Conservation (phyloP, 2,797 vertebrate species). For the Gephyroberyx darwinii region DNA sequence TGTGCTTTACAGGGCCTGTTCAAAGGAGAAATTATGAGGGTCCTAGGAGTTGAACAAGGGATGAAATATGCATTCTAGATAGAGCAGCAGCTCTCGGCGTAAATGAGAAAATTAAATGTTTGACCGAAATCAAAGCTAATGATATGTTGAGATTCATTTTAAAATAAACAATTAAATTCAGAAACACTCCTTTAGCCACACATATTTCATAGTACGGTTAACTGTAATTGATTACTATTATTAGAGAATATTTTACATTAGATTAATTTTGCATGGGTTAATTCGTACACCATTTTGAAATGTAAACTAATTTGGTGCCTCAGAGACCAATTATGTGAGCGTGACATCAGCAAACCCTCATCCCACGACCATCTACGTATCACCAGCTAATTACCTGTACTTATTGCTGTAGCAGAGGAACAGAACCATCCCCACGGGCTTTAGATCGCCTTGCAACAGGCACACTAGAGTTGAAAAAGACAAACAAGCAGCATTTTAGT, state of each 20-base stretch:
- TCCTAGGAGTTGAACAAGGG: neutral
- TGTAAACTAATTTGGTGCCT: slow-evolving; percentile 24
- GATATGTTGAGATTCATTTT: neutral
- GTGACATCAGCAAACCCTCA: slow-evolving; percentile 38
- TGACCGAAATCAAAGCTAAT: neutral
- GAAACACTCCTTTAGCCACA: neutral
- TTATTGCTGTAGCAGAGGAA: slow-evolving; percentile 35
- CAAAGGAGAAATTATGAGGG: slow-evolving; percentile 9
- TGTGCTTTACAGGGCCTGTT: neutral
- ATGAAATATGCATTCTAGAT: neutral
- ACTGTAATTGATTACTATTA: slow-evolving; percentile 4
- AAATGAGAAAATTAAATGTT: slow-evolving; percentile 28
- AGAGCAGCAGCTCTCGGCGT: neutral
- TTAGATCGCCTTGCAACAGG: slow-evolving; percentile 15
- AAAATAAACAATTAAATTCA: neutral
- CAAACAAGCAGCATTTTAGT: slow-evolving; percentile 25
- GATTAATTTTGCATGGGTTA: neutral
- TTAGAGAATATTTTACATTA: neutral
- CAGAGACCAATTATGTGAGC: slow-evolving; percentile 63
- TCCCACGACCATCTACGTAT: slow-evolving; percentile 44
- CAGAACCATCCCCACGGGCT: slow-evolving; percentile 22
- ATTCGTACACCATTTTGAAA: slow-evolving; percentile 18
- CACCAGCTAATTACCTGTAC: slow-evolving; percentile 50
- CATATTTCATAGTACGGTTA: neutral
- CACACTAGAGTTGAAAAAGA: slow-evolving; percentile 15